Conservation (phyloP, 2,797 vertebrate genomes). For the Galago senegalensis region DNA sequence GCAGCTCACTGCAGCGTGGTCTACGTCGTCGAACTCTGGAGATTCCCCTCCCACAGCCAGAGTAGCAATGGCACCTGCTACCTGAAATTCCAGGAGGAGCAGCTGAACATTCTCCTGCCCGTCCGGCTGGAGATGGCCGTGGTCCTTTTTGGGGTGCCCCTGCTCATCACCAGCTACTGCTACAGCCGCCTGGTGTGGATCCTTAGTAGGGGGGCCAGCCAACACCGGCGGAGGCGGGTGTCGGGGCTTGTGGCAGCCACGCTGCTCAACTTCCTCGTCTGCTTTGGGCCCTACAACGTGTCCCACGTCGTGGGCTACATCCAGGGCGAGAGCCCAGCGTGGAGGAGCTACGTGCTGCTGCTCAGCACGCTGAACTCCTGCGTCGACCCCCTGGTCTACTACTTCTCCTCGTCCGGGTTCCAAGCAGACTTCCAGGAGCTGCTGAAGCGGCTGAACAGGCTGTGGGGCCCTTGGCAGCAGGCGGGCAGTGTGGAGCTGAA, state of each 20-base stretch:
- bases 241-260: conserved; percentile 92
- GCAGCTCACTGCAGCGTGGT: conserved; percentile 86
- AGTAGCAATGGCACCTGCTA: conserved; percentile 88
- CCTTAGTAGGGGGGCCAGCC: conserved; percentile 90
- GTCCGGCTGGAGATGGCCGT: conserved; percentile 93
- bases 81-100: conserved; percentile 87
- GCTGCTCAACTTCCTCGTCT: conserved; percentile 92
- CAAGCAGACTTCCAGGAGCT: conserved; percentile 89
- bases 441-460: conserved; percentile 81
- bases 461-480: conserved; percentile 79
- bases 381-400: conserved; percentile 94
- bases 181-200: conserved; percentile 93
- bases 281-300: conserved; percentile 93
- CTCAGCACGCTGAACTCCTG: conserved; percentile 94
- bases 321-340: conserved; percentile 83
- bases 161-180: conserved; percentile 93
- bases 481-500: not conserved
- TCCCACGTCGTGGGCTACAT: conserved; percentile 94
- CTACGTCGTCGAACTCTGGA: conserved; percentile 69
- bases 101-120: conserved; percentile 89
- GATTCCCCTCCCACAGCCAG: too few relatives aligned
- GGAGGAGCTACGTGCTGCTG: conserved; percentile 91
- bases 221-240: conserved; percentile 88
- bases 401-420: conserved; percentile 93
- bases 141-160: conserved; percentile 92